These are phyloP conservation scores for Eremophila alpestris DNA, from an alignment of 2,797 vertebrate species.

Conservation along the genomic window DNA sequence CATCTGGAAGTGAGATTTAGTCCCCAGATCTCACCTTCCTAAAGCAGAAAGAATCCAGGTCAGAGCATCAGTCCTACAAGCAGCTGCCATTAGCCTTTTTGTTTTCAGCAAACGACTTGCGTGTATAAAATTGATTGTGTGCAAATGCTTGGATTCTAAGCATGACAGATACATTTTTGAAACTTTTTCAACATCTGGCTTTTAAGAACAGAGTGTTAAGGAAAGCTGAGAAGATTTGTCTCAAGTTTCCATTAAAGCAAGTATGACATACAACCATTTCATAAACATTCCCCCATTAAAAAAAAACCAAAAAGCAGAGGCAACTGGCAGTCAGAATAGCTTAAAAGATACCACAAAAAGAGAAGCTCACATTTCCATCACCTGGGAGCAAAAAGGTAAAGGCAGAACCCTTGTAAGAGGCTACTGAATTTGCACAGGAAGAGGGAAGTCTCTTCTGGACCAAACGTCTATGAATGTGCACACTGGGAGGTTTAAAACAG, in stretches of 20 bases:
- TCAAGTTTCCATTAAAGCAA: not conserved
- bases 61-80: not conserved
- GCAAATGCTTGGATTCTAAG: not conserved
- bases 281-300: not conserved
- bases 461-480: not conserved
- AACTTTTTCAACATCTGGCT: conserved; percentile 6
- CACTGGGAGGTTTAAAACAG: not conserved
- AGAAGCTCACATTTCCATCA: not conserved
- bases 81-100: not conserved
- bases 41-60: not conserved
- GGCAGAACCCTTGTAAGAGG: not conserved
- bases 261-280: not conserved
- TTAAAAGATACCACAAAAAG: not conserved
- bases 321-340: not conserved
- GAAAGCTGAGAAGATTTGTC: conserved; percentile 1
- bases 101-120: not conserved
- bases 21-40: not conserved
- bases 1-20: not conserved
- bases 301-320: not conserved
- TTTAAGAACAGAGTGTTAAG: not conserved
- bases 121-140: not conserved
- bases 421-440: not conserved
- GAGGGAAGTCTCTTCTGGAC: not conserved
- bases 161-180: not conserved
- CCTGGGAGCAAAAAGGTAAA: not conserved